phyloP scores from a whole-genome alignment of 2,888 invertebrate species.

The Gibbula magus region DNA sequence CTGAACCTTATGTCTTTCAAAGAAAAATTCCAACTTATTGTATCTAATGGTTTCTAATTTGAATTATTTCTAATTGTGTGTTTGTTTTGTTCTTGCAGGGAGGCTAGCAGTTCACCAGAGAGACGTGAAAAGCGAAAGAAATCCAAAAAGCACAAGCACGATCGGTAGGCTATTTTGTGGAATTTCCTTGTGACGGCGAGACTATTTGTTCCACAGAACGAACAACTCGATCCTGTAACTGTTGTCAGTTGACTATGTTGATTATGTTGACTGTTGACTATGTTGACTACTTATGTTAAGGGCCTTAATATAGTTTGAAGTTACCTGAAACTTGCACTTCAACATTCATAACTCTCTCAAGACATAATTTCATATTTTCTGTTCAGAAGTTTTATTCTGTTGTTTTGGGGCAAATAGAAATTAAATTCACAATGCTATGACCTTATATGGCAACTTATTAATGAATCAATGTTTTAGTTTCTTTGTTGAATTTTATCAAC shows the following conservation, averaged over 20 bases:
- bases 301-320: no score
- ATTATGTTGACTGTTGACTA: no score
- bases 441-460: background rate
- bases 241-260: no score
- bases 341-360: no score
- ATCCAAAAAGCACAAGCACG: constrained; percentile 62
- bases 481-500: background rate
- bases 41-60: background rate
- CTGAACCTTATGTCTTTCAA: no score
- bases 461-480: constrained; percentile 7
- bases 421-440: background rate
- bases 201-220: no score
- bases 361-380: background rate
- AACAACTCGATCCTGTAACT: no score
- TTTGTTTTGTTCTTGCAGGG: constrained; percentile 48
- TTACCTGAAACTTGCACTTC: no score
- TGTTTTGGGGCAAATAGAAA: constrained; percentile 16
- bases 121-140: constrained; percentile 64
- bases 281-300: no score
- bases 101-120: constrained; percentile 61
- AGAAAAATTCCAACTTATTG: no score
- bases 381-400: background rate
- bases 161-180: constrained; percentile 56
- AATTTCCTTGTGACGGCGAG: background rate
- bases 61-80: no score